Percentiles rank a stretch among this genome's conserved stretches.
These are phyloP conservation scores for Porites rus DNA, from an alignment of 92 coral and sea anemone genomes.

Conservation along the genomic window DNA sequence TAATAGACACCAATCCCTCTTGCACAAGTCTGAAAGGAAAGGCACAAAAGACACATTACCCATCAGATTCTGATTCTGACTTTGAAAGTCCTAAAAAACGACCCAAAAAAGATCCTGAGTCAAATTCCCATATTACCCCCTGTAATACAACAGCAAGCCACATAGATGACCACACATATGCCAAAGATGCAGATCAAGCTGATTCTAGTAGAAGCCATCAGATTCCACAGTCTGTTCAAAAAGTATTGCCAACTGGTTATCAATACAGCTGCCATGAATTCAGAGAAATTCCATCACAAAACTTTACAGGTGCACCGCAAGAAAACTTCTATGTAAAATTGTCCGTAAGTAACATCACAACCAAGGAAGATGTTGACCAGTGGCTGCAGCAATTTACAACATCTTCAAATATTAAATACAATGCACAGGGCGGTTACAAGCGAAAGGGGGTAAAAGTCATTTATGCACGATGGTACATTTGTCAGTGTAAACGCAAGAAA, in stretches of 20 bases:
- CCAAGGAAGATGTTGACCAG: slow-evolving; percentile 49
- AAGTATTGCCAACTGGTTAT: slow-evolving; percentile 25
- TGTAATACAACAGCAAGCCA: too few species aligned
- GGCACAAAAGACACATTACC: too few species aligned
- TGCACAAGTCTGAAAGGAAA: too few species aligned
- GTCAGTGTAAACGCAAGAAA: slow-evolving; percentile 1
- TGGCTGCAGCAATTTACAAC: slow-evolving; percentile 57
- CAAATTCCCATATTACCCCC: too few species aligned
- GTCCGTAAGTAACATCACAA: slow-evolving; percentile 26
- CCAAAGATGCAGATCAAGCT: too few species aligned
- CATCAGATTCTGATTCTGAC: too few species aligned
- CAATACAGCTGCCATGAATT: slow-evolving; percentile 30
- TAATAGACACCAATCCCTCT: neutral
- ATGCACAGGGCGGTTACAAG: slow-evolving; percentile 8
- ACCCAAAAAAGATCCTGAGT: too few species aligned
- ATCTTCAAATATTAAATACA: slow-evolving; percentile 62
- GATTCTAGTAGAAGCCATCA: too few species aligned
- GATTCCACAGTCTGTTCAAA: slow-evolving; percentile 1
- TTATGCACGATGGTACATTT: slow-evolving; percentile 44
- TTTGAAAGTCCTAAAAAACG: too few species aligned
- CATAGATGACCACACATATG: too few species aligned
- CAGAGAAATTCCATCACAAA: slow-evolving; percentile 11
- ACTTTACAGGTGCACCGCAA: slow-evolving; percentile 48
- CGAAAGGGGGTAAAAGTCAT: neutral
- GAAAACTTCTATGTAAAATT: slow-evolving; percentile 31